Conservation (phyloP, 2,797 vertebrate genomes). For the Tarsius wallacei region DNA sequence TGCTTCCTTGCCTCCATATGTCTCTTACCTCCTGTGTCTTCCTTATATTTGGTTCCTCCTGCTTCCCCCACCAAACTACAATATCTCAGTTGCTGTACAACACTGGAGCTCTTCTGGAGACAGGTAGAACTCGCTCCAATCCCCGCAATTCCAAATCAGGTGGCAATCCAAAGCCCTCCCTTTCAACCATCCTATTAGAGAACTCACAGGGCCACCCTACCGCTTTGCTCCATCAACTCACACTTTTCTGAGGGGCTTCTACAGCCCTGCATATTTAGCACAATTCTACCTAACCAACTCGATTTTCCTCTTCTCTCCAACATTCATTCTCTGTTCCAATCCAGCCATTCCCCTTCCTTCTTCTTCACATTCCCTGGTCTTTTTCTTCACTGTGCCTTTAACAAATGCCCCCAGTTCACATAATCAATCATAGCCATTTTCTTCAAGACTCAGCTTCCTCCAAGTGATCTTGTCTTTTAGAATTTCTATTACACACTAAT, state of each 20-base stretch:
- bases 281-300: background rate
- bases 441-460: background rate
- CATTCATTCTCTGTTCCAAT: background rate
- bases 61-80: conserved; percentile 37
- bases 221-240: too few species aligned
- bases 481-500: background rate
- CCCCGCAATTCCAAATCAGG: background rate
- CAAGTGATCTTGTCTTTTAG: background rate
- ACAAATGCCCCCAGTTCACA: background rate
- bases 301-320: background rate
- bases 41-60: background rate
- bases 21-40: background rate
- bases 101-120: background rate
- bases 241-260: background rate
- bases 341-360: background rate
- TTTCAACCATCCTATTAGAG: background rate
- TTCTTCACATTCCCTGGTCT: background rate
- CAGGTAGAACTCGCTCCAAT: background rate
- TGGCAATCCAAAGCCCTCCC: background rate
- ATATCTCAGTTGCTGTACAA: background rate
- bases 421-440: background rate
- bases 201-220: background rate
- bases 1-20: background rate
- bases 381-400: background rate
- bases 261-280: background rate